A percentile compares a stretch with the other conserved stretches of the same genome.
phyloP scores from a whole-genome alignment of 1,140 invertebrate species.

The Pogonomyrmex californicus region DNA sequence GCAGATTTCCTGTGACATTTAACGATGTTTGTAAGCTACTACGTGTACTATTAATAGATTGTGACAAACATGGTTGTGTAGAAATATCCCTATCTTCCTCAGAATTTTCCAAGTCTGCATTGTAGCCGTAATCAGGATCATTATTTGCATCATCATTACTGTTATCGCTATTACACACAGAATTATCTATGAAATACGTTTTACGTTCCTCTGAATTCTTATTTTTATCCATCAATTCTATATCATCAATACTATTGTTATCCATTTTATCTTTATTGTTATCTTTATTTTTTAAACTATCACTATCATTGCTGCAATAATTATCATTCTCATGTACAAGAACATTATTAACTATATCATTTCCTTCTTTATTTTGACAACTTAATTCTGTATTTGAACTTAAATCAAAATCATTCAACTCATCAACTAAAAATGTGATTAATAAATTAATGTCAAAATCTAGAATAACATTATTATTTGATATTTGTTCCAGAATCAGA shows the following conservation, averaged over 20 bases:
- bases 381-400: background rate
- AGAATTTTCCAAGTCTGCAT: background rate
- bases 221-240: background rate
- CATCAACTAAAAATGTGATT: background rate
- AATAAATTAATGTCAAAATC: no score
- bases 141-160: background rate
- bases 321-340: background rate
- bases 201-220: background rate
- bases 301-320: background rate
- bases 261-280: background rate
- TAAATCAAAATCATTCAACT: background rate
- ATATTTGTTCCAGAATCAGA: no score
- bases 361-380: background rate
- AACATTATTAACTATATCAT: background rate
- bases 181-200: background rate
- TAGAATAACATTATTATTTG: no score
- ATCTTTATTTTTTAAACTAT: background rate
- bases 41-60: background rate
- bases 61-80: background rate
- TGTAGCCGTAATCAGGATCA: background rate
- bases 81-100: background rate
- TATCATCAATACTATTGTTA: background rate
- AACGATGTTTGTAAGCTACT: constrained; percentile 5
- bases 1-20: background rate
- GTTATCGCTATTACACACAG: background rate